Evolutionary conservation across 2,888 invertebrate genomes (phyloP), one percentile per base, ranked within the genome.

Genomic region (Fragum whitleyi): DNA sequence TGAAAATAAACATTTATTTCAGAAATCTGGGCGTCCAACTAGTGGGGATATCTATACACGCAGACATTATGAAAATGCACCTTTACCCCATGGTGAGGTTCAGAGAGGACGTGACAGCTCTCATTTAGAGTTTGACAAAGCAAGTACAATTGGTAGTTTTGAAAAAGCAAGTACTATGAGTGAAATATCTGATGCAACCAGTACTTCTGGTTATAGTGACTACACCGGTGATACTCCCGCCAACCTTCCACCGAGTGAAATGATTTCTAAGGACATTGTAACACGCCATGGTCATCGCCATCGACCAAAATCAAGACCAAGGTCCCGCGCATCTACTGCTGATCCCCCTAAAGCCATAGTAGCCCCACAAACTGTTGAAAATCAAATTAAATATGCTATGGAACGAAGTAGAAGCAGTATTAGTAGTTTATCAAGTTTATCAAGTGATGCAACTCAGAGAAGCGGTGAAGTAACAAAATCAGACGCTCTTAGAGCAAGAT

Each of bases 151-250:
- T 2, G 82, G 82, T 28, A 82, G 82, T 69, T 81, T 79, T 79
- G 85, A 85, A 47, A 77, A 77, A 65, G 85, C 85, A 0, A 85
- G 85, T 57, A 81, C 85, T 23, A 85, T 85, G 85, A 85, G 85
- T 75, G 85, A 85, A 53, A 47, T 81, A 9, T 81, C 81, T 5
- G 81, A 81, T 69, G 79, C 85, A 21, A 83, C 83, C 29, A 83
- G 79, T 67, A 83, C 83, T 19, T 83, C 83, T n/a, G 83, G 83
- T 19, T 83, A 74, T 55, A 85, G 85, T 77, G 85, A 85, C 29
- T 74, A 79, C 55, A 72, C 80, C 14, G 74, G 57, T 19, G 85
- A 85, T 61, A 68, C 72, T 16, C 85, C 85, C 7, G 85, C 81
- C 21, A 79, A 85, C 65, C 85, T 85, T 51, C 81, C 85, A 5